Conservation (phyloP, 2,797 vertebrate genomes). For the Danio kyathit region DNA sequence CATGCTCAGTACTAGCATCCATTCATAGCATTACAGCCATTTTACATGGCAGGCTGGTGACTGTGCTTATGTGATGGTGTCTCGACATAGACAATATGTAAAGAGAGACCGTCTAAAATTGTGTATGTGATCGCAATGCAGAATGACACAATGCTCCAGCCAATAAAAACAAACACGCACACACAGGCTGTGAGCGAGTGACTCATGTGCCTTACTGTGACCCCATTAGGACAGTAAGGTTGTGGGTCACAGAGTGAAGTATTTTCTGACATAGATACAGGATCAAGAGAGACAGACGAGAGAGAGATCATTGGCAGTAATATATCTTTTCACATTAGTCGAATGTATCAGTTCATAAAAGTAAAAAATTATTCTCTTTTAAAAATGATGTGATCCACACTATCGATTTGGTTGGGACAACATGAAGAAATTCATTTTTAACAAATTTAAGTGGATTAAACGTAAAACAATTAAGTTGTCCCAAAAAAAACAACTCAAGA, state of each 20-base stretch:
- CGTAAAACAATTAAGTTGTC: no score
- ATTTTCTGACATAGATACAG: conserved; percentile 33
- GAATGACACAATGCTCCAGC: neutral
- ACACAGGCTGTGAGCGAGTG: conserved; percentile 42
- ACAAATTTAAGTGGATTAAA: no score
- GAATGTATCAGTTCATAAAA: neutral
- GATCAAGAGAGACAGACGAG: conserved; percentile 15
- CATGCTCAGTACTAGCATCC: conserved; percentile 74
- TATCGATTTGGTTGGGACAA: no score
- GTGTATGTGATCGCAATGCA: neutral
- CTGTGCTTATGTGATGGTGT: conserved; percentile 77
- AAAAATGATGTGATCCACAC: no score
- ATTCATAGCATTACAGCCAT: conserved; percentile 78
- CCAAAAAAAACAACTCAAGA: no score
- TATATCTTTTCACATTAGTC: neutral
- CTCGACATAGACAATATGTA: conserved; percentile 25
- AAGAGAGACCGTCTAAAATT: neutral
- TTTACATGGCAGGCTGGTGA: conserved; percentile 77
- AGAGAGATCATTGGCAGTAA: neutral
- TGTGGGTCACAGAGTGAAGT: conserved; percentile 27
- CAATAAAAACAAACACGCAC: conserved; percentile 11
- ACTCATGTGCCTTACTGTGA: conserved; percentile 54
- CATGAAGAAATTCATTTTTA: no score
- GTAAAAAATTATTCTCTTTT: no score
- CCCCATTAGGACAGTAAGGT: conserved; percentile 47